Base-by-base conservation (phyloP, 2,888 invertebrate species). In the Chironomus riparius region DNA sequence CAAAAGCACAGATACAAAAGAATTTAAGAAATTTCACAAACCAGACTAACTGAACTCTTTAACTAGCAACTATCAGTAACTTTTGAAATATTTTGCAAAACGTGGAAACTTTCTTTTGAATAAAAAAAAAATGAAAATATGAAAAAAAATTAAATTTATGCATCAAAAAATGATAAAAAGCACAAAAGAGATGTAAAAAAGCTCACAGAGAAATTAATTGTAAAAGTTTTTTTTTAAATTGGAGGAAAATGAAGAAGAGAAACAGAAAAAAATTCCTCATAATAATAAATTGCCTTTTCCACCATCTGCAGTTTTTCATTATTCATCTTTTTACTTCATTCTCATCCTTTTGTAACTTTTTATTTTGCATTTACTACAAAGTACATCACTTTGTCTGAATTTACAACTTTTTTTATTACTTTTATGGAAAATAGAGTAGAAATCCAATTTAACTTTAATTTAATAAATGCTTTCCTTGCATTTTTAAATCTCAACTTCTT, bases 281-380 rank as follows among this genome's bases (percentile, higher is more conserved):
- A 61, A 61, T 62, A 56, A 62, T 72, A 62, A 72, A 72, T 61
- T 62, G 48, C 62, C 22, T 72, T 72, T 70, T 70, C n/a, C 24
- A 62, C 24, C 72, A 62, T 72, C 62, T 72, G 72, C 62, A 72
- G 62, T 72, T 62, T 72, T 72, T 72, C 72, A 71, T 56, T 71
- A 21, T 28, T 65, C 65, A 65, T 65, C 68, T 47, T 15, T 47
- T 47, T 22, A 5, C 68, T 10, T 68, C 68, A n/a, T 38, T 13
- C 47, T 15, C 38, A 47, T 47, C 15, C 47, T 5, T 62, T 72
- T 38, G 5, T 22, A 28, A 77, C 15, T 22, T 10, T 15, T 10
- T 22, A 22, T 7, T 68, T 50, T 18, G 28, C 28, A 28, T 4
- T 7, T 38, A 10, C 38, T 38, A 38, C 10, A 38, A 38, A 38